Evolutionary conservation across 2,888 invertebrate genomes (phyloP).

Genomic region (Ferdinandea cuprea): DNA sequence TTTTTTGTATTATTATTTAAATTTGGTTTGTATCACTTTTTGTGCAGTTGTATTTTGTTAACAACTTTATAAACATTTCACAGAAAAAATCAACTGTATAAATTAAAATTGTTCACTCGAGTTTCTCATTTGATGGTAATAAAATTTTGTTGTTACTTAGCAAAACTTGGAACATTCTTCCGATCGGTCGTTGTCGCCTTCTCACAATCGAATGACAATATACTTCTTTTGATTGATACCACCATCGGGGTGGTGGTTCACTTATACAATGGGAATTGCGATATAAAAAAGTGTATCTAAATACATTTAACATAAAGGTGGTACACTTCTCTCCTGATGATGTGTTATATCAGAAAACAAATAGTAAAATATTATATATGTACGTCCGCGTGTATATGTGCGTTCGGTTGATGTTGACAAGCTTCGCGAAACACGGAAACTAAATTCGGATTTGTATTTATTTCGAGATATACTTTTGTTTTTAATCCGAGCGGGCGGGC

Average conservation of each 20-base stretch:
- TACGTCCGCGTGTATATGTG: constrained; percentile 59
- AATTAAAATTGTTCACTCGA: constrained; percentile 37
- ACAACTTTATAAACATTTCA: constrained; percentile 12
- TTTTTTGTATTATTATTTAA: not conserved
- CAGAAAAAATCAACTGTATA: not conserved
- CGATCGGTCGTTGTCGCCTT: constrained; percentile 55
- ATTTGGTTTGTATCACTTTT: too few relatives aligned
- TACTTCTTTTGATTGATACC: constrained; percentile 58
- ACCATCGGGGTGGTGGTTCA: constrained; percentile 65
- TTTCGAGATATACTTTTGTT: too few relatives aligned
- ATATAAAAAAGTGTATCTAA: constrained; percentile 64
- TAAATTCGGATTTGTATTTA: constrained; percentile 20
- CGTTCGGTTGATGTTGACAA: constrained; percentile 57
- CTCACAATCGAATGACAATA: constrained; percentile 67
- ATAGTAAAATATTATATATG: constrained; percentile 11
- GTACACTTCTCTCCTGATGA: constrained; percentile 19
- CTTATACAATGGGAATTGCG: constrained; percentile 55
- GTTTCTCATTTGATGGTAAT: constrained; percentile 23
- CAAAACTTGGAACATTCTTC: constrained; percentile 35
- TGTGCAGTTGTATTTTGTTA: too few relatives aligned
- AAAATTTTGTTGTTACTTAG: not conserved
- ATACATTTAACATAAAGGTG: constrained; percentile 58
- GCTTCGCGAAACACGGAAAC: constrained; percentile 61
- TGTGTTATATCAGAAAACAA: constrained; percentile 32
- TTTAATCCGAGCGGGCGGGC: constrained; percentile 4